Evolutionary conservation across 2,113 vertebrate genomes (phyloP), one percentile per base, ranked within the genome.

Genomic region (Hypanus sabinus): DNA sequence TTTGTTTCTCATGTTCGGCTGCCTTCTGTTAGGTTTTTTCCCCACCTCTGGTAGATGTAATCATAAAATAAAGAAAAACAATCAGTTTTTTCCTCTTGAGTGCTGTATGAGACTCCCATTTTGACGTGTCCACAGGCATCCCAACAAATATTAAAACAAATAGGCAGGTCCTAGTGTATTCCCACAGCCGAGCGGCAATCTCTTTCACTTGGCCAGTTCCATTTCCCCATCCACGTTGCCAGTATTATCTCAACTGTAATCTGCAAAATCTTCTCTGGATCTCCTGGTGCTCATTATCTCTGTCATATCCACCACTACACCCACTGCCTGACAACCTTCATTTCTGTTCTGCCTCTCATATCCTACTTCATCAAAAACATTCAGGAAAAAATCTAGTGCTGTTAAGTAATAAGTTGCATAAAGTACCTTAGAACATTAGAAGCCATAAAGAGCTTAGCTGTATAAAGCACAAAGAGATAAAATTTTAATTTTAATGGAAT

Each of bases 211-310:
- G 5, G 85, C 30, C 57, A 27, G 30, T 18, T 65, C 27, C 30
- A 18, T 60, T 88, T 65, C 57, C 85, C 14, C 60, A 62, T 65
- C 85, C 30, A 90, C n/a, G 57, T 65, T 88, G 85, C 85, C 85
- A 88, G 27, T 88, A 33, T 88, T 88, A n/a, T 88, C 30, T 62
- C 85, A 88, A 30, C 57, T 65, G 85, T 88, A 65, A 88, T 60
- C 27, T 62, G 85, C 60, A n/a, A 30, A 27, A 18, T 18, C 5
- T 65, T 60, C 85, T 57, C 57, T 65, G 85, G 27, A 16, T 27
- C 30, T 18, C 30, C 5, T 18, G 6, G 71, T 33, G 85, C 30
- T 65, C 30, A 65, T 65, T 65, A 62, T 8, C 11, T 60, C 85
- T 65, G 85, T 60, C 30, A 30, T 6, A 20, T 2, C 18, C 12